These are phyloP conservation scores for Ophonus ardosiacus DNA, from an alignment of 2,888 invertebrate genomes.

Conservation along the genomic window DNA sequence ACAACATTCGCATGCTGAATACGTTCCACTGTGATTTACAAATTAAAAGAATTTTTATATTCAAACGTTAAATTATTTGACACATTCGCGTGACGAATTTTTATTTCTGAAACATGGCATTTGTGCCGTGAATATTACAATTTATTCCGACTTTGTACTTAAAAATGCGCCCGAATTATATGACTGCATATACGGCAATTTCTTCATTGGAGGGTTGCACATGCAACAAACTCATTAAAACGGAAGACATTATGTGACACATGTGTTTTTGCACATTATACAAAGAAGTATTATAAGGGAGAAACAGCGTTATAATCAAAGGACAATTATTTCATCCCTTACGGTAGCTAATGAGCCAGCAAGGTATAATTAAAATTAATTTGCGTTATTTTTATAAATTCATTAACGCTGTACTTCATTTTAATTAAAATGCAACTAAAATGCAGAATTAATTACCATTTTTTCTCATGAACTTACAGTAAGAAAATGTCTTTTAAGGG, in stretches of 20 bases:
- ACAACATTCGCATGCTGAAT: slow-evolving; percentile 10
- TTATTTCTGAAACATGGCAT: slow-evolving; percentile 1
- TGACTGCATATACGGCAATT: not conserved
- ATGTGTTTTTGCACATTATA: not conserved
- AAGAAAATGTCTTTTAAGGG: not conserved
- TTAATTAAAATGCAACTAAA: slow-evolving; percentile 21
- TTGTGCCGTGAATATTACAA: slow-evolving; percentile 11
- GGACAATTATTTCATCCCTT: not conserved
- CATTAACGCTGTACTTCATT: slow-evolving; percentile 24
- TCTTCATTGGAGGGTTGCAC: not conserved
- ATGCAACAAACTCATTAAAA: slow-evolving; percentile 7
- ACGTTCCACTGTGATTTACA: not conserved
- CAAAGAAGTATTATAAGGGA: not conserved
- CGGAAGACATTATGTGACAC: not conserved
- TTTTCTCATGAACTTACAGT: not conserved
- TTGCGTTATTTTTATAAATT: not conserved
- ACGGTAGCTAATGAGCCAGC: not conserved
- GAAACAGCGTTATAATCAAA: not conserved
- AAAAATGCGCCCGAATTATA: slow-evolving; percentile 9
- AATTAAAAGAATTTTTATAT: slow-evolving; percentile 28
- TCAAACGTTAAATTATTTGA: slow-evolving; percentile 10
- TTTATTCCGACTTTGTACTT: not conserved
- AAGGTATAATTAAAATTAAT: not conserved
- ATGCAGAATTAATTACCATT: slow-evolving; percentile 1
- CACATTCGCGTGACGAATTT: not conserved